Base-by-base conservation (phyloP, 2,797 vertebrate species). In the Microcaecilia unicolor region DNA sequence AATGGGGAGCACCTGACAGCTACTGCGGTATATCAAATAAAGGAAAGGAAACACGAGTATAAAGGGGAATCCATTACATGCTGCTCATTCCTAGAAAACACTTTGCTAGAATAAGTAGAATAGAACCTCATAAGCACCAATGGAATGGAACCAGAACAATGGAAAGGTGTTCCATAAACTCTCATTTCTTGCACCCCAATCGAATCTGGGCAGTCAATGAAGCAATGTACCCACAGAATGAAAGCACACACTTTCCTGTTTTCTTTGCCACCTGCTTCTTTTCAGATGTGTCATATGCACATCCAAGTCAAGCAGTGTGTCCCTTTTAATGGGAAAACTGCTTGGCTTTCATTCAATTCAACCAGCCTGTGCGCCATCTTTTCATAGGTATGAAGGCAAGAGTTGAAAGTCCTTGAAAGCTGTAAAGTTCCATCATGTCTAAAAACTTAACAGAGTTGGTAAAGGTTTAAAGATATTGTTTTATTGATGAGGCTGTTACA, bases 321-420 rank as follows among this genome's bases (percentile, higher is more conserved):
- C 46, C 64, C 32, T 58, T 67, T 56, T 50, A 41, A 60, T 60
- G 56, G 54, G 32, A 18, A 9, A n/a, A 24, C 43, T 58, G 44
- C 35, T 40, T 64, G 42, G 46, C 28, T 74, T n/a, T 3, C 15
- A 7, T 68, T 63, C 72, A 60, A 57, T 65, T 22, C 68, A 58
- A 61, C 65, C 25, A 49, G 55, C 43, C 46, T 27, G 34, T 42
- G 44, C 58, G 55, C 56, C 58, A 27, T 68, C 49, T 60, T 70
- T 68, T 67, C 34, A 51, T 55, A 62, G 28, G 40, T 43, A 48
- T 3, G 44, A 59, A 58, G 32, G 44, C 27, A 30, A 16, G 19
- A 61, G 56, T 67, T 68, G 48, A 47, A 68, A 55, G 31, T 34
- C 19, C 3, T 31, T 37, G 46, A 45, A 64, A 53, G 32, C n/a